A percentile compares a stretch with the other conserved stretches of the same genome.
These are phyloP conservation scores for Dermolepida albohirtum DNA, from an alignment of 2,888 invertebrate genomes.

Conservation along the genomic window DNA sequence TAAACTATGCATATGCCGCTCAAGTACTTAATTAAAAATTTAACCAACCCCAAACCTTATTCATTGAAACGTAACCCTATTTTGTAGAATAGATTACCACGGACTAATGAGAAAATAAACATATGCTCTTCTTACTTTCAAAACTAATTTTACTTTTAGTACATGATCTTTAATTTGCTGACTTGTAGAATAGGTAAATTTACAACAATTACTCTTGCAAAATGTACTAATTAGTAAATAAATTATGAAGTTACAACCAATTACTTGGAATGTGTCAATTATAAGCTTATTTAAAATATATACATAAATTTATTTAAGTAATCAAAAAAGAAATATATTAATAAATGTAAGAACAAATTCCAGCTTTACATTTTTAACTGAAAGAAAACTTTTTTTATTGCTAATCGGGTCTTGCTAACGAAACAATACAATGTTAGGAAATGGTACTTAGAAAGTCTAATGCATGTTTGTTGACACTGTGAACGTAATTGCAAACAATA, in stretches of 20 bases:
- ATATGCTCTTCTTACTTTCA: slow-evolving; percentile 43
- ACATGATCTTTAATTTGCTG: slow-evolving; percentile 23
- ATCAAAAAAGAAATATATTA: not conserved
- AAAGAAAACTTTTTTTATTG: slow-evolving; percentile 7
- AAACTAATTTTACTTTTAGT: slow-evolving; percentile 43
- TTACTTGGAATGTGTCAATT: not conserved
- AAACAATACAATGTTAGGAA: slow-evolving; percentile 31
- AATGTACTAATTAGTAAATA: not conserved
- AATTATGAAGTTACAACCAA: slow-evolving; percentile 3
- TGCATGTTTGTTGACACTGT: slow-evolving; percentile 35
- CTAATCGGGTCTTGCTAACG: not conserved
- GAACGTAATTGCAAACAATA: slow-evolving; percentile 33
- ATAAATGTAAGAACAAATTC: too few species aligned
- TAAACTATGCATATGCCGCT: not conserved
- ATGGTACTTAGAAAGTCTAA: slow-evolving; percentile 31
- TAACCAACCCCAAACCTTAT: not conserved
- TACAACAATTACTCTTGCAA: slow-evolving; percentile 7
- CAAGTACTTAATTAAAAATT: too few species aligned
- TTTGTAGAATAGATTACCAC: not conserved
- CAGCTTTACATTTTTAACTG: not conserved
- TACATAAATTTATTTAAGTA: not conserved
- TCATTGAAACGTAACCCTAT: not conserved
- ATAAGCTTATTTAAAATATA: not conserved
- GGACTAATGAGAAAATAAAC: slow-evolving; percentile 13
- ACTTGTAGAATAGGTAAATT: not conserved